Evolutionary conservation across 2,113 vertebrate genomes (phyloP), one percentile per base, ranked within the genome.

Genomic region (Steatornis caripensis): DNA sequence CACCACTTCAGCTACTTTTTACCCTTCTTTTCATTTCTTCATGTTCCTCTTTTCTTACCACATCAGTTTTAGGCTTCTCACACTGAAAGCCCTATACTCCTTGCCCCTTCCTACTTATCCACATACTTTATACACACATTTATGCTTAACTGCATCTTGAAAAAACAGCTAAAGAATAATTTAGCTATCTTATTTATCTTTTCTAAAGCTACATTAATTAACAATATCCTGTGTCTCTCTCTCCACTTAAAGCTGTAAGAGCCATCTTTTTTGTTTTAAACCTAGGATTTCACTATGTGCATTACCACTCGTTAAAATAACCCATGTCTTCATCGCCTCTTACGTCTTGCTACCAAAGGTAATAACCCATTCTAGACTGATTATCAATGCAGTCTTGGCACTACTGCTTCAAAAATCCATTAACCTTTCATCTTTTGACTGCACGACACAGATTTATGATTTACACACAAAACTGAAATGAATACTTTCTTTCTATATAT

Each of bases 331-430:
- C 36, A 12, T 15, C 6, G 1, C 49, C 70, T 68, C 80, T 72
- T 43, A 60, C 45, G 51, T 36, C 41, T 58, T 57, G 23, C 60
- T 61, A 41, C 61, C 65, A n/a, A 75, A 93, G 34, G 45, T 54
- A 89, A 11, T 7, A 79, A 53, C 49, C 84, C 58, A 70, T 69
- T 37, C 53, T 57, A 0, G 30, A 69, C 48, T 65, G 55, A 87
- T 26, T 69, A 87, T 81, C 58, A 86, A 57, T 6, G 41, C 54
- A 36, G 17, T 57, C 83, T 83, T 65, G 54, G 74, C 78, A 77
- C 75, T 36, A 66, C 43, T 54, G 34, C 65, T 90, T 89, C 60
- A 87, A 91, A 96, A 91, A 91, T 21, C 90, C 62, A 86, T 93
- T 95, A 93, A 93, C 90, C 69, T 90, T 94, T 90, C 36, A 55